These are phyloP conservation scores for Clarias pachynema DNA, from an alignment of 2,797 vertebrate species.

Conservation along the genomic window DNA sequence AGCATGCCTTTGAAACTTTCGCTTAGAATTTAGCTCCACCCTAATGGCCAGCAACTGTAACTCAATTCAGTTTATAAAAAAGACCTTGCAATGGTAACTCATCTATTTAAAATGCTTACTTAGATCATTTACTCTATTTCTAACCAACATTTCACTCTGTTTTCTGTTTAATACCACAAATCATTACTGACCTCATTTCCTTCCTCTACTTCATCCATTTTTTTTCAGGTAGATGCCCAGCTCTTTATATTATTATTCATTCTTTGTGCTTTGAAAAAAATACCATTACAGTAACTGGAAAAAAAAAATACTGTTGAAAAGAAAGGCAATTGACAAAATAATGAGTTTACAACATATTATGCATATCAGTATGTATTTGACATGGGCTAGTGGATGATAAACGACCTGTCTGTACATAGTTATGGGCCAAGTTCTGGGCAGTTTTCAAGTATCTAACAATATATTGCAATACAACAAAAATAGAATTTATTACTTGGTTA, in stretches of 20 bases:
- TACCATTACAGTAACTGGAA: not conserved
- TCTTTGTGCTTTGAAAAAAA: not conserved
- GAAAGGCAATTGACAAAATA: not conserved
- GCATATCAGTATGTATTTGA: not conserved
- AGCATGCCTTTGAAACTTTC: constrained; percentile 67
- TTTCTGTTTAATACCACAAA: not conserved
- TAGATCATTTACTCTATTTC: not conserved
- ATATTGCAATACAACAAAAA: not conserved
- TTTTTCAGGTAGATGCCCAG: not conserved
- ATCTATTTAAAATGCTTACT: not conserved
- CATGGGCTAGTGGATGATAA: not conserved
- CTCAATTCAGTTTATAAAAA: constrained; percentile 63
- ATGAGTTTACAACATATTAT: not conserved
- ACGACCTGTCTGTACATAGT: not conserved
- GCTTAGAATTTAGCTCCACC: constrained; percentile 65
- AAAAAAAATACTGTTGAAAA: not conserved
- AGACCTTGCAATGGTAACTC: not conserved
- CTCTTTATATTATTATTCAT: not conserved
- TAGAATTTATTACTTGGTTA: not conserved
- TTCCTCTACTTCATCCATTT: not conserved
- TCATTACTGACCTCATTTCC: not conserved
- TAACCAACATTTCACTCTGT: not conserved
- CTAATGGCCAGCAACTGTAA: constrained; percentile 66
- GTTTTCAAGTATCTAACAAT: not conserved
- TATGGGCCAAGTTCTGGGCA: not conserved